Evolutionary conservation across 2,888 invertebrate genomes (phyloP).

Genomic region (Drosophila siamana): DNA sequence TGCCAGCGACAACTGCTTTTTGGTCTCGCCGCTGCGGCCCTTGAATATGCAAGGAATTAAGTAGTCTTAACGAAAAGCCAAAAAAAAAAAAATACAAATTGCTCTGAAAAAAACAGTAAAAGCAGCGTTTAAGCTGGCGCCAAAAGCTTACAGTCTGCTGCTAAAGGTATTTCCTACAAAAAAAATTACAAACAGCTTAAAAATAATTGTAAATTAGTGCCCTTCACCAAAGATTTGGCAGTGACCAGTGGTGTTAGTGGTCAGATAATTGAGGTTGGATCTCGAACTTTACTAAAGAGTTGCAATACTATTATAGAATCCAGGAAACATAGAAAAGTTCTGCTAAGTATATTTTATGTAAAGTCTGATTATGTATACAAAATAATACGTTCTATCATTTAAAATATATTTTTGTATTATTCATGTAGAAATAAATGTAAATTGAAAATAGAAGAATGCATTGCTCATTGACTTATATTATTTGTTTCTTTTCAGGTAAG

Average conservation of each 20-base stretch:
- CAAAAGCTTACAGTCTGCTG: conserved; percentile 19
- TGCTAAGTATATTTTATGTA: no score
- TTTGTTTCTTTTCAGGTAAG: conserved; percentile 50
- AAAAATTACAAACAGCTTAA: conserved; percentile 28
- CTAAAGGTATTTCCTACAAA: conserved; percentile 19
- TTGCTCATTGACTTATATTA: no score
- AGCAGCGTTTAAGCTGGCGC: conserved; percentile 41
- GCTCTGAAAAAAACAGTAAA: conserved; percentile 16
- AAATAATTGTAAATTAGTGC: conserved; percentile 63
- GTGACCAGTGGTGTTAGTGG: conserved; percentile 27
- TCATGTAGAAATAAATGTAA: no score
- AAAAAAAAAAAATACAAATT: conserved; percentile 5
- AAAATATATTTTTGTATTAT: no score
- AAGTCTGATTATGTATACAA: no score
- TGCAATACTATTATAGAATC: neutral
- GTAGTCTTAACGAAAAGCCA: conserved; percentile 56
- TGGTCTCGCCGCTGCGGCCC: conserved; percentile 46
- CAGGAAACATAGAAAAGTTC: no score
- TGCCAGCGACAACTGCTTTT: conserved; percentile 73
- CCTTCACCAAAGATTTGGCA: conserved; percentile 22
- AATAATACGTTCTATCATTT: no score
- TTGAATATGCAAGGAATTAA: conserved; percentile 74
- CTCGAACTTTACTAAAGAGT: conserved; percentile 13
- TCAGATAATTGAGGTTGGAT: conserved; percentile 49
- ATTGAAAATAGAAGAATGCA: no score